Evolutionary conservation across 2,888 invertebrate genomes (phyloP).

Genomic region (Andrena bicolor): DNA sequence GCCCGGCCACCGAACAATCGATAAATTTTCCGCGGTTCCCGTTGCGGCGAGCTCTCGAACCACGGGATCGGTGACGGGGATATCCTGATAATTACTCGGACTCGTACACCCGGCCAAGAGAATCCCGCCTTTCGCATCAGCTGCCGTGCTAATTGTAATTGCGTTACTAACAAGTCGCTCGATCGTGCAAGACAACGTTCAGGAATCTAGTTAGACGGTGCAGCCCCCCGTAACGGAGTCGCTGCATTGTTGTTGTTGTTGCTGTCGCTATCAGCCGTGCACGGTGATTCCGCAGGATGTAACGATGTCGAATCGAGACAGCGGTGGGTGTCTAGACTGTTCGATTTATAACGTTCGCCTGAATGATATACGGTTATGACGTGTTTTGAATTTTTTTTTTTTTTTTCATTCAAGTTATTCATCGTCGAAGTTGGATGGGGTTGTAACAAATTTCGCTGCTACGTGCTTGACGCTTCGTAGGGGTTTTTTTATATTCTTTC

Average conservation of each 20-base stretch:
- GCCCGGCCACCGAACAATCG: slow-evolving; percentile 26
- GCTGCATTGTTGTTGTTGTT: neutral
- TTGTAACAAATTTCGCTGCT: slow-evolving; percentile 25
- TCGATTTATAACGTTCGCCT: slow-evolving; percentile 23
- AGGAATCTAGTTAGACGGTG: slow-evolving; percentile 2
- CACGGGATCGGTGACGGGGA: slow-evolving; percentile 8
- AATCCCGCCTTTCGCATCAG: slow-evolving; percentile 18
- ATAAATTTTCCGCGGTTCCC: slow-evolving; percentile 48
- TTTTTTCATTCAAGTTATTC: slow-evolving; percentile 21
- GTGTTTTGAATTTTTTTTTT: slow-evolving; percentile 16
- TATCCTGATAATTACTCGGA: slow-evolving; percentile 42
- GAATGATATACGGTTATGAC: slow-evolving; percentile 21
- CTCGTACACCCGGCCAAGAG: slow-evolving; percentile 1
- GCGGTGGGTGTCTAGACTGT: neutral
- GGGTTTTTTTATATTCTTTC: slow-evolving; percentile 11
- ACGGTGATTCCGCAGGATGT: neutral
- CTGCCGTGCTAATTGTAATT: slow-evolving; percentile 40
- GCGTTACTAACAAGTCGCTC: slow-evolving; percentile 32
- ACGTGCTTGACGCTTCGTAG: slow-evolving; percentile 14
- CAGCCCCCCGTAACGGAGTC: neutral
- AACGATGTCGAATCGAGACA: slow-evolving; percentile 3
- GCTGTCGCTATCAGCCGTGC: neutral
- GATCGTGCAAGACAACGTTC: neutral
- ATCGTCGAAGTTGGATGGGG: slow-evolving; percentile 13
- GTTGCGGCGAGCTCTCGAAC: slow-evolving; percentile 21